Percentiles rank a stretch among this genome's conserved stretches.
These are phyloP conservation scores for Stegodyphus dumicola DNA, from an alignment of 1,140 invertebrate species.

Conservation along the genomic window DNA sequence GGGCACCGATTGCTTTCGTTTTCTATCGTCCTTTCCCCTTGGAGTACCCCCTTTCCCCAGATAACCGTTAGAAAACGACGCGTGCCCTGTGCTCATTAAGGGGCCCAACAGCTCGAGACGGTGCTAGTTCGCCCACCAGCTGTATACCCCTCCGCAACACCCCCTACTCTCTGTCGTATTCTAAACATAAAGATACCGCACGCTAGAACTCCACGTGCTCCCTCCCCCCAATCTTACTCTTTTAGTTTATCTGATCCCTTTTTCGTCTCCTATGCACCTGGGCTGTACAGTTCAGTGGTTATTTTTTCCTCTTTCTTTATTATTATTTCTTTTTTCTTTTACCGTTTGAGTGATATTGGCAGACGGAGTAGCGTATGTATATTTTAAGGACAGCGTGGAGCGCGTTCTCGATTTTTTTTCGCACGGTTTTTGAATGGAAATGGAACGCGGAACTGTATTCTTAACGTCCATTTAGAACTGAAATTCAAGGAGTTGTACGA, in stretches of 20 bases:
- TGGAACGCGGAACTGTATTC: too few species aligned
- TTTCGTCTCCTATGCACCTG: constrained; percentile 6
- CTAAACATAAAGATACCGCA: neutral
- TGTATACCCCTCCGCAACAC: neutral
- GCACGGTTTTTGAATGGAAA: too few species aligned
- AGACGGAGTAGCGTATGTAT: too few species aligned
- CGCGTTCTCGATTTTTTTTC: too few species aligned
- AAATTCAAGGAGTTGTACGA: too few species aligned
- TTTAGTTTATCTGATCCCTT: neutral
- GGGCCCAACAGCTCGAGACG: constrained; percentile 41
- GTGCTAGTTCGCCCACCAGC: constrained; percentile 7
- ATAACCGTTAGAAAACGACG: neutral
- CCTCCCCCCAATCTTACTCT: neutral
- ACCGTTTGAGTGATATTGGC: too few species aligned
- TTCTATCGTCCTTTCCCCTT: neutral
- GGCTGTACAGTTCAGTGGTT: neutral
- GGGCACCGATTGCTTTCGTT: constrained; percentile 17
- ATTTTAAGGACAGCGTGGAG: too few species aligned
- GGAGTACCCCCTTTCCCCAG: neutral
- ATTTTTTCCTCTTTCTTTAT: too few species aligned
- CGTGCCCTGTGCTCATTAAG: constrained; percentile 35
- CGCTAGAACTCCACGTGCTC: neutral
- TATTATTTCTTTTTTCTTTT: too few species aligned
- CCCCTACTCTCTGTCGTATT: neutral
- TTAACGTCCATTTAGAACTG: too few species aligned